Evolutionary conservation across 2,113 vertebrate species (phyloP).

Genomic region (Nothobranchius kuhntae): DNA sequence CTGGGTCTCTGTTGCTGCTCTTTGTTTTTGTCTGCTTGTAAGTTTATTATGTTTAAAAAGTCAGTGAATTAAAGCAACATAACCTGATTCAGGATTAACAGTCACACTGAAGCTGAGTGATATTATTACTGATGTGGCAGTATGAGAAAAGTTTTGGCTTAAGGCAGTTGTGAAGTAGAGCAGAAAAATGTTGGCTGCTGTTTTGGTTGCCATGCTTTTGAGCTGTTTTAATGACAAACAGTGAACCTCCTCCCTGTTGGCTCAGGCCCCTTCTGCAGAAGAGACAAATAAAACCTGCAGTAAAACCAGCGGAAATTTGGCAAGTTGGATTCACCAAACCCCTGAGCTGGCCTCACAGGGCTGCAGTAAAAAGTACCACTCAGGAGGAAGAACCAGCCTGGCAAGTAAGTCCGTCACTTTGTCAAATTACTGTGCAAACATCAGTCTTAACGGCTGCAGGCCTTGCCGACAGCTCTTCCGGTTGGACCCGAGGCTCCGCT

Average conservation of each 20-base stretch:
- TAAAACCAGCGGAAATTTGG: conserved; percentile 61
- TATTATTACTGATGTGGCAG: too few species aligned
- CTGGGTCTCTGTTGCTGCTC: too few species aligned
- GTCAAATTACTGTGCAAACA: background rate
- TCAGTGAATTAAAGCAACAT: too few species aligned
- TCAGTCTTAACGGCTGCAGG: background rate
- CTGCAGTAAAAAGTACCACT: conserved; percentile 9
- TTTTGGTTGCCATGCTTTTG: conserved; percentile 37
- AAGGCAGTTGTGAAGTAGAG: background rate
- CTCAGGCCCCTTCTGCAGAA: conserved; percentile 37
- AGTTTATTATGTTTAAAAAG: too few species aligned
- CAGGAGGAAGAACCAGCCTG: background rate
- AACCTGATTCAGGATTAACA: background rate
- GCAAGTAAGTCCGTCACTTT: background rate
- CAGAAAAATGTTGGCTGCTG: background rate
- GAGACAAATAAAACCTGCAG: conserved; percentile 55
- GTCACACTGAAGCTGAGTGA: background rate
- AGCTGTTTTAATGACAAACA: conserved; percentile 57
- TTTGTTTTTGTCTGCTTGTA: too few species aligned
- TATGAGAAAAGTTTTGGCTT: background rate
- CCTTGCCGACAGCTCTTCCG: background rate
- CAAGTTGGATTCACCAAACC: conserved; percentile 39
- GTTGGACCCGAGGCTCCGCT: too few species aligned
- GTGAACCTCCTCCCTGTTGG: conserved; percentile 54
- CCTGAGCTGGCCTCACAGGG: conserved; percentile 45